phyloP scores from a whole-genome alignment of 2,797 vertebrate genomes.

The Sorex maritimensis region DNA sequence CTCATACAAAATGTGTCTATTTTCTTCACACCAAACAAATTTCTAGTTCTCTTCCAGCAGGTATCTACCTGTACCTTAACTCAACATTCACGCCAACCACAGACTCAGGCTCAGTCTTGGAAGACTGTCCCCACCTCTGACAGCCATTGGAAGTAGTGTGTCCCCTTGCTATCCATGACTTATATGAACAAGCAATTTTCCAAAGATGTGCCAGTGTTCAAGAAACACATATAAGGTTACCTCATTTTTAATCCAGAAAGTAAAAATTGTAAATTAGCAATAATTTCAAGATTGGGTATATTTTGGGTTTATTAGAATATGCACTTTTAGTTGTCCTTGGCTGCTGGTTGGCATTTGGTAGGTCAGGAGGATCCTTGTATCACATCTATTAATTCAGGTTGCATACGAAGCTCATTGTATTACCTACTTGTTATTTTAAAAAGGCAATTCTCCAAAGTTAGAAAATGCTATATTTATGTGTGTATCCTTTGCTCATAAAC shows the following conservation, averaged over 20 bases:
- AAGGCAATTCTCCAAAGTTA: background rate
- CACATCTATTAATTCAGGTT: background rate
- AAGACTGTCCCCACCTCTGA: background rate
- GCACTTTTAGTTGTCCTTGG: background rate
- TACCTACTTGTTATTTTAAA: background rate
- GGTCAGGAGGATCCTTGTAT: background rate
- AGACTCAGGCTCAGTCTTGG: background rate
- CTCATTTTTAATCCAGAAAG: constrained; percentile 26
- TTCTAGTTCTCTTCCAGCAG: background rate
- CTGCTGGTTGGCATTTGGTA: background rate
- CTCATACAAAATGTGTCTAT: background rate
- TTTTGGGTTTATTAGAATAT: background rate
- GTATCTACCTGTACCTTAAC: background rate
- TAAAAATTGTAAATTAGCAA: background rate
- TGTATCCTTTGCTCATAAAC: background rate
- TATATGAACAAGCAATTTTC: background rate
- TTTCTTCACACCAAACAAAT: background rate
- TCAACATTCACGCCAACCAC: background rate
- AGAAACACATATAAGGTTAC: background rate
- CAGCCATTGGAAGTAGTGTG: background rate
- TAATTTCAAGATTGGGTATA: background rate
- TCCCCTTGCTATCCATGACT: too few relatives aligned
- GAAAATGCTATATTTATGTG: background rate
- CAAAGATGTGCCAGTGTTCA: background rate
- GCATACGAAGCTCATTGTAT: background rate